phyloP scores from a whole-genome alignment of 2,888 invertebrate genomes.

The Macaria liturata region DNA sequence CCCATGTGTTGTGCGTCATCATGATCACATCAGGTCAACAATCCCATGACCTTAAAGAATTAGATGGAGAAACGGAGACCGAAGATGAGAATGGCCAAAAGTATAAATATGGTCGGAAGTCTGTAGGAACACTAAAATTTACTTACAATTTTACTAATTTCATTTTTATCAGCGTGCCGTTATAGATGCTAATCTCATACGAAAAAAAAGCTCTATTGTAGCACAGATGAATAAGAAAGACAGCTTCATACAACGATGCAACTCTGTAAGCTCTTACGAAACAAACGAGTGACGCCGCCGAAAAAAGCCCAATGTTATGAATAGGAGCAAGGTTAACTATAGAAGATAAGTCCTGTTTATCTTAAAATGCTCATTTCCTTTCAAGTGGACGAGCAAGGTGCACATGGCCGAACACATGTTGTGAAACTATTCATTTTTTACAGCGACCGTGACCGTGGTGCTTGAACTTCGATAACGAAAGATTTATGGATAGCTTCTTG shows the following conservation, averaged over 20 bases:
- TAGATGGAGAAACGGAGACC: slow-evolving; percentile 7
- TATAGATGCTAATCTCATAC: too few species aligned
- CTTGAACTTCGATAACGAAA: slow-evolving; percentile 41
- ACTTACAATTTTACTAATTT: too few species aligned
- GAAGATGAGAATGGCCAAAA: too few species aligned
- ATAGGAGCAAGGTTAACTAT: slow-evolving; percentile 30
- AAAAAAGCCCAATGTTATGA: slow-evolving; percentile 26
- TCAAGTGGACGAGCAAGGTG: slow-evolving; percentile 63
- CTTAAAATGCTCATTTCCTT: slow-evolving; percentile 45
- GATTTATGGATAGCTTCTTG: slow-evolving; percentile 14
- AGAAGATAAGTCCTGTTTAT: slow-evolving; percentile 44
- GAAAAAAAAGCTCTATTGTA: too few species aligned
- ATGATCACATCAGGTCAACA: slow-evolving; percentile 34
- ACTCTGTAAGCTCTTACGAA: background rate
- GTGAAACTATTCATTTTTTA: slow-evolving; percentile 45
- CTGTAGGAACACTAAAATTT: background rate
- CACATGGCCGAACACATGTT: slow-evolving; percentile 69
- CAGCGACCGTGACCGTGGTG: slow-evolving; percentile 61
- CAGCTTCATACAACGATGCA: too few species aligned
- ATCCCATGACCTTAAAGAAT: slow-evolving; percentile 33
- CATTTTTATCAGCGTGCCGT: too few species aligned
- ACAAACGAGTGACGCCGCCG: background rate
- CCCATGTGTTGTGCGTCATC: slow-evolving; percentile 24
- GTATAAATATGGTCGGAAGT: background rate
- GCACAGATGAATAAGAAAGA: too few species aligned